Evolutionary conservation across 2,113 vertebrate genomes (phyloP), one percentile per base, ranked within the genome.

Genomic region (Platanista minor): DNA sequence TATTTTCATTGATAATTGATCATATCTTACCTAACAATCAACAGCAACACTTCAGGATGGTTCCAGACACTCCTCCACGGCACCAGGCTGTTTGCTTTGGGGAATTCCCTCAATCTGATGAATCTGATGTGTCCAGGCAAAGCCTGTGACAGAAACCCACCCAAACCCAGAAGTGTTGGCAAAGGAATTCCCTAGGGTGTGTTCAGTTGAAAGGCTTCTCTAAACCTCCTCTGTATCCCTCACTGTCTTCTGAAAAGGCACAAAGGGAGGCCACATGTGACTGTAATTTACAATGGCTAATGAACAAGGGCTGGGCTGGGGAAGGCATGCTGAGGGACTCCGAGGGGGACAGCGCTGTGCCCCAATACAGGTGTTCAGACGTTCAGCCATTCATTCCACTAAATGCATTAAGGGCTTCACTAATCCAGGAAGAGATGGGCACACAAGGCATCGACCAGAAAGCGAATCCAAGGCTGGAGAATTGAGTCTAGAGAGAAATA

Each of bases 201-300:
- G 57, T 96, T 98, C 95, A 92, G 91, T 97, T 95, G 93, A n/a
- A 94, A 84, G 90, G 78, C 62, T 97, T 97, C 97, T 7, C 21
- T 54, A 41, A 86, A 43, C 78, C 94, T 97, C 46, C 59, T 96
- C 89, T 85, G 77, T 39, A 9, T 11, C 69, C 52, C 43, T 94
- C 84, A 72, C 97, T 71, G 31, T 93, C 96, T 95, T 96, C 95
- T 93, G 87, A 97, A 94, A 97, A 86, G 84, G 96, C 64, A 91
- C 8, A 94, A 80, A 66, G 88, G 90, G 54, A 74, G 96, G 82
- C 75, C 93, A 97, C 78, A 94, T 85, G 87, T 66, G 49, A 94
- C 10, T 74, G 81, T 85, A 97, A 96, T 90, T 92, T 83, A 14
- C 25, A 80, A 86, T 69, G 64, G 61, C 25, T 82, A 33, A 67